Conservation (phyloP, 2,888 invertebrate species). For the Drosophila macrospina region DNA sequence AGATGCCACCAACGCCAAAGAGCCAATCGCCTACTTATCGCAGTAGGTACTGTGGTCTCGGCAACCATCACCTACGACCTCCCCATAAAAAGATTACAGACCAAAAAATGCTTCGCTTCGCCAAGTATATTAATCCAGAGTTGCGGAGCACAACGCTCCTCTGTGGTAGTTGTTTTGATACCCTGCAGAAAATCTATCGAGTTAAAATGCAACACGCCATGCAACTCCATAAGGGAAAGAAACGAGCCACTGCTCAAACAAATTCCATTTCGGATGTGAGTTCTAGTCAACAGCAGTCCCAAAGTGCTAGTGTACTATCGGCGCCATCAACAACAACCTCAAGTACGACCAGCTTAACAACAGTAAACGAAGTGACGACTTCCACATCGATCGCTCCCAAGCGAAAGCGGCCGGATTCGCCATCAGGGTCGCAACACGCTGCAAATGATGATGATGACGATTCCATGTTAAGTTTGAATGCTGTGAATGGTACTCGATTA, state of each 20-base stretch:
- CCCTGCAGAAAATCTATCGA: conserved; percentile 38
- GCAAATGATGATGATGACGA: conserved; percentile 38
- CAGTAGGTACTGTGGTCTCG: conserved; percentile 46
- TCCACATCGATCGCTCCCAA: conserved; percentile 4
- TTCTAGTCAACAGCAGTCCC: conserved; percentile 25
- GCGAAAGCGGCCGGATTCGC: neutral
- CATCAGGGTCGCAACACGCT: too few relatives aligned
- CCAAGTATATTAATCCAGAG: conserved; percentile 46
- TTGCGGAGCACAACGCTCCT: conserved; percentile 42
- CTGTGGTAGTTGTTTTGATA: conserved; percentile 51
- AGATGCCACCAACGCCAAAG: conserved; percentile 18
- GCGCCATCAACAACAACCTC: conserved; percentile 2
- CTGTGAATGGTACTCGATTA: conserved; percentile 68
- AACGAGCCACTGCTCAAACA: neutral
- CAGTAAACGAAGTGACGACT: neutral
- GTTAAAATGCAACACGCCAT: conserved; percentile 45
- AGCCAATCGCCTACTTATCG: neutral
- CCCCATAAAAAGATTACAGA: conserved; percentile 44
- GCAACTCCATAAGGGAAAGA: neutral
- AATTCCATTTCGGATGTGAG: conserved; percentile 59
- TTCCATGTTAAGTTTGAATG: conserved; percentile 61
- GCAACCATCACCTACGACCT: conserved; percentile 30
- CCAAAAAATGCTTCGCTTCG: conserved; percentile 45
- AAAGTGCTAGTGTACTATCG: neutral
- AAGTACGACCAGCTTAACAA: neutral